Conservation (phyloP, 2,888 invertebrate genomes). For the Graphium colonna region DNA sequence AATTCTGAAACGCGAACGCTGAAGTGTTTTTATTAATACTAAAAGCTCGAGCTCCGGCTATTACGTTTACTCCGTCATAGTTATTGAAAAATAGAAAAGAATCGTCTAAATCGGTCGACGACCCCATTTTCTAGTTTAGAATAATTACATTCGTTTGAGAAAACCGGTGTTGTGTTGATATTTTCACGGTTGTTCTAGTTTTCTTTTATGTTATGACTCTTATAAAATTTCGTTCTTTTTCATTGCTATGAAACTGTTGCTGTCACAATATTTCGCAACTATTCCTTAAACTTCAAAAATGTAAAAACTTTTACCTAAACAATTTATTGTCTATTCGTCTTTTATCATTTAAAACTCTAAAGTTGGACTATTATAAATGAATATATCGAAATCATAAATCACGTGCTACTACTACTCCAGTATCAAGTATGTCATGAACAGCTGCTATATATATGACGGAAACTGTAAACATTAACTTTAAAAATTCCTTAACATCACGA, state of each 20-base stretch:
- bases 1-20: not conserved
- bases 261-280: not conserved
- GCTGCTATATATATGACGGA: too few species aligned
- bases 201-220: conserved; percentile 7
- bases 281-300: too few species aligned
- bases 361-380: too few species aligned
- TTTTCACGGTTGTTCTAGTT: conserved; percentile 7
- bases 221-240: too few species aligned
- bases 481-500: too few species aligned
- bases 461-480: too few species aligned
- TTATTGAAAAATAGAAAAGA: conserved; percentile 22
- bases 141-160: conserved; percentile 17
- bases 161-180: conserved; percentile 11
- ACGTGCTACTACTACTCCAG: too few species aligned
- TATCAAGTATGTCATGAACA: too few species aligned
- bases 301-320: too few species aligned
- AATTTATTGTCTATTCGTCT: too few species aligned
- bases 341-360: too few species aligned
- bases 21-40: conserved; percentile 4
- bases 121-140: conserved; percentile 18
- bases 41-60: not conserved
- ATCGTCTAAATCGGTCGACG: conserved; percentile 18
- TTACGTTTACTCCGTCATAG: conserved; percentile 7
- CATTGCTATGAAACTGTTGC: not conserved
- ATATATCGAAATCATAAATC: too few species aligned